Base-by-base conservation (phyloP, 1,140 invertebrate species). In the Hirudo medicinalis region DNA sequence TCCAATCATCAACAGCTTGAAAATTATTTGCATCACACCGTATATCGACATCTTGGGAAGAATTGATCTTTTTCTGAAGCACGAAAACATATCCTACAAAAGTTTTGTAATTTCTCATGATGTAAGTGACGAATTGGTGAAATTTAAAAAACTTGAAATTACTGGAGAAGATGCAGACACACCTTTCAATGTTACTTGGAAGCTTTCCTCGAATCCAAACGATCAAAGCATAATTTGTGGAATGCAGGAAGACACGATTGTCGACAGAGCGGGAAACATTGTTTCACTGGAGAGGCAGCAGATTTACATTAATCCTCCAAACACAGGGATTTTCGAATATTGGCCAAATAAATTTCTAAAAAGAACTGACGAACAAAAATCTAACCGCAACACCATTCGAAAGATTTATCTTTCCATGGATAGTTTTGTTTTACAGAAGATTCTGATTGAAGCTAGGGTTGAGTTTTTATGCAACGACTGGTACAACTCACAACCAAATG, bases 141-240 rank as follows among this genome's bases (percentile, higher is more conserved):
- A 63, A 63, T 49, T 49, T 13, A 49, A 49, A 17, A 49, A 49
- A 49, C 43, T 49, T 2, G 43, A 49, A 49, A 49, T 49, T 9
- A 49, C 43, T 49, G 13, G 43, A 49, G 43, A 49, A 49, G 43
- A 49, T 49, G 29, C 22, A 22, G 29, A 32, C 17, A 25, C 57
- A 13, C 29, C 29, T 63, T 63, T 63, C 29, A 63, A n/a, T 63
- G 19, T 63, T 63, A 63, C 29, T 6, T 63, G 57, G 57, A 63
- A 63, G 9, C 13, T 25, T 22, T 63, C 29, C 22, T 22, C 57
- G 15, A 25, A 25, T 32, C 22, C 22, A 63, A 25, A 22, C 29
- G 57, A 63, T n/a, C 22, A 22, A 20, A 32, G 0, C 9, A 32
- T 25, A 63, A 63, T 63, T 63, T 25, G 13, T 13, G 57, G 57